Base-by-base conservation (phyloP, 2,113 vertebrate species). In the Dinomys branickii region DNA sequence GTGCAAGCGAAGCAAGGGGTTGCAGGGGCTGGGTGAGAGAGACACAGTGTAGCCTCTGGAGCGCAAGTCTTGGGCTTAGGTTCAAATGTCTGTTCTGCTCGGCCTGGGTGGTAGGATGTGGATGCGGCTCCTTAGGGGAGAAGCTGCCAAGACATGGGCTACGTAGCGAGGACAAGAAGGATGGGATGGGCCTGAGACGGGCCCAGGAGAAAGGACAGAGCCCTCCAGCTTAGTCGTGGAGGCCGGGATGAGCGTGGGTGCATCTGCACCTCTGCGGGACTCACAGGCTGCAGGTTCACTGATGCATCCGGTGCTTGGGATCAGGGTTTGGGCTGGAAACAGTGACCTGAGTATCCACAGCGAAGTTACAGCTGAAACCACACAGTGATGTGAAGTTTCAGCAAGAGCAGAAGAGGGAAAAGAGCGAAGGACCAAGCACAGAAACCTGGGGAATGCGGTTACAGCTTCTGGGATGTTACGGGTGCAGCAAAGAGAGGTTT, bases 91-190 rank as follows among this genome's bases (percentile, higher is more conserved):
- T 63, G 7, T 35, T 77, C 44, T 67, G 14, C 1, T 75, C 65
- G 12, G 17, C 67, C 16, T 69, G 67, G 0, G 28, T 0, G 6
- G 50, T 9, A 41, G 41, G 22, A 13, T 20, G 24, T 0, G 5
- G 13, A 7, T 5, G 1, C 3, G 75, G 38, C 10, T 14, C 30
- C 2, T 10, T 8, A 26, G 59, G 22, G 22, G 56, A 87, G 58
- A 59, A 52, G 80, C 35, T 38, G 69, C 0, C 0, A 69, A 4
- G 38, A 47, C 50, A 7, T n/a, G 52, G 81, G 26, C 56, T 13
- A 20, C 67, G 41, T 14, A 78, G 86, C 6, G 52, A 56, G 44
- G 28, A 35, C 30, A 50, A 59, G 50, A 19, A 38, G 38, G 16
- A n/a, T 17, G 30, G 56, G 19, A 50, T 10, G 47, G 54, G n/a